phyloP scores from a whole-genome alignment of 2,113 vertebrate species.

The Xenus cinereus region DNA sequence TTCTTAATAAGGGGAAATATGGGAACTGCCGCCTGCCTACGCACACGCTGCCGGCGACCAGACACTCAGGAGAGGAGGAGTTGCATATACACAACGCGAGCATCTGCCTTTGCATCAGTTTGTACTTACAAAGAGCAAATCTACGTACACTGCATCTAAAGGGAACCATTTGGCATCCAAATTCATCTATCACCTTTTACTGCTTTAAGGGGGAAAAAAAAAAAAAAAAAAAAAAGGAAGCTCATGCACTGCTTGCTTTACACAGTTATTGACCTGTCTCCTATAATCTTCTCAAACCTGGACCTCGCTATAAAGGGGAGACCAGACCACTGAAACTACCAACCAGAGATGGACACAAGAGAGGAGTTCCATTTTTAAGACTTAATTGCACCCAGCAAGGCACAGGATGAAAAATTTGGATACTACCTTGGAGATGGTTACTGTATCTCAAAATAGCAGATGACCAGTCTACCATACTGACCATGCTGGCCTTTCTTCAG shows the following conservation, averaged over 20 bases:
- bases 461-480: constrained; percentile 73
- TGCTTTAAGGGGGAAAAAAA: neutral
- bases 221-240: neutral
- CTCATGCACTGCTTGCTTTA: neutral
- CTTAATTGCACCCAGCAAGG: neutral
- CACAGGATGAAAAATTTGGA: neutral
- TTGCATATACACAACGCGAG: constrained; percentile 3
- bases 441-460: constrained; percentile 62
- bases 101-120: constrained; percentile 40
- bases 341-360: constrained; percentile 33
- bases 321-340: neutral
- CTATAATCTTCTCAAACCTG: neutral
- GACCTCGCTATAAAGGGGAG: neutral
- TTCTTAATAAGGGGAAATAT: constrained; percentile 61
- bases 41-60: neutral
- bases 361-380: constrained; percentile 7
- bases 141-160: neutral
- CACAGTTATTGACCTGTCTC: neutral
- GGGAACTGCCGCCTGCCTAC: constrained; percentile 41
- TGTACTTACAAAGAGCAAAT: constrained; percentile 43
- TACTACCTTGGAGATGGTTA: neutral
- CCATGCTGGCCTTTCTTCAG: constrained; percentile 84
- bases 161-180: neutral
- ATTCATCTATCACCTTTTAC: neutral
- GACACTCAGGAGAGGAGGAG: constrained; percentile 21